Base-by-base conservation (phyloP, 2,888 invertebrate genomes). In the Scaptomyza reducta region DNA sequence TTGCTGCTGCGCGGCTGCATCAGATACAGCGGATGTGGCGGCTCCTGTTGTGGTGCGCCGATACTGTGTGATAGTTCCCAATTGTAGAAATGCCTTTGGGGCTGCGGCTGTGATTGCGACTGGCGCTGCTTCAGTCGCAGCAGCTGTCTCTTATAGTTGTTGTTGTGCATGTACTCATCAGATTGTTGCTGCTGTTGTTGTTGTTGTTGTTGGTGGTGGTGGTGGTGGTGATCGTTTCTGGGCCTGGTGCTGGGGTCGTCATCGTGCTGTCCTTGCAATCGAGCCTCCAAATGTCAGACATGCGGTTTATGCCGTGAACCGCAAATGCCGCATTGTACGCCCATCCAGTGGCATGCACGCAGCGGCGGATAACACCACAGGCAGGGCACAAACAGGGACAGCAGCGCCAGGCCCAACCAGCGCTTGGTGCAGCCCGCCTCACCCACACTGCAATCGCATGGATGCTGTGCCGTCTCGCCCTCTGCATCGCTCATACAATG, bases 401-500 rank as follows among this genome's bases (percentile, higher is more conserved):
- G 94, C 69, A 98, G 93, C 29, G 97, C 95, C 79, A 98, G 92
- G 61, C 97, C 96, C 75, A 96, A 91, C 98, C 98, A 98, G 49
- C 97, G 94, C 84, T 95, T 95, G 59, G 95, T 93, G 92, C 96
- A 96, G 65, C 94, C 94, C 68, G 94, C 94, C 90, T 95, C 95
- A n/a, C 93, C 93, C 31, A 93, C 92, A 50, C 63, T 87, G 92
- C 97, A 97, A 72, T 95, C 94, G 93, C 97, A 98, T 9, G 97
- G 97, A 89, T 96, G 96, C 89, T 95, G 94, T 56, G 94, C 94
- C 90, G 95, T 96, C 83, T 98, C 97, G 1, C 97, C 97, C 90
- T 98, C 98, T 2, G 96, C 94, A 92, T 97, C 97, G 75, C 96
- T 94, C 94, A 97, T 96, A 92, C 98, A 98, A 93, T 98, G 98